phyloP scores from a whole-genome alignment of 2,113 vertebrate species.

The Centrocercus urophasianus region DNA sequence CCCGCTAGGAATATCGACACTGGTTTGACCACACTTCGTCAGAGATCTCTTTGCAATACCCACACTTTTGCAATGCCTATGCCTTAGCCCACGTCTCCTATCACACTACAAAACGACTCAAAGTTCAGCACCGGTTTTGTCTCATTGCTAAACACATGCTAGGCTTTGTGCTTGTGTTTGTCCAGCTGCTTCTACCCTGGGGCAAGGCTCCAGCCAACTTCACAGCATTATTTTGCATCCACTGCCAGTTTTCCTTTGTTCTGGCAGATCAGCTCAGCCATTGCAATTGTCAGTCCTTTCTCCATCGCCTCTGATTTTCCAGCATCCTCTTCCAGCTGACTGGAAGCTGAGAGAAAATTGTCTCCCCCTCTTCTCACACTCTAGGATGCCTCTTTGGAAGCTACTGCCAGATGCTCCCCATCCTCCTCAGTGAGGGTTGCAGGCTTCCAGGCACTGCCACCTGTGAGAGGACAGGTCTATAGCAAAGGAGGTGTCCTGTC shows the following conservation, averaged over 20 bases:
- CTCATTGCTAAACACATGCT: not conserved
- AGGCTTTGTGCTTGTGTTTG: not conserved
- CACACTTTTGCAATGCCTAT: not conserved
- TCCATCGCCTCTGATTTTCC: slow-evolving; percentile 34
- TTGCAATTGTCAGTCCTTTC: not conserved
- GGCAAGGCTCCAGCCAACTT: not conserved
- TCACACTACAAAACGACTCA: not conserved
- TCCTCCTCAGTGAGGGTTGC: not conserved
- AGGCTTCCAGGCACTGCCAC: not conserved
- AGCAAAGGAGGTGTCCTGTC: not conserved
- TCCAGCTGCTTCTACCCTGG: not conserved
- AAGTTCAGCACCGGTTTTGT: not conserved
- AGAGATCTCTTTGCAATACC: not conserved
- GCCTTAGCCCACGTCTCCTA: not conserved
- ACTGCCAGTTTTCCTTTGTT: not conserved
- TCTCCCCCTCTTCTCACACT: not conserved
- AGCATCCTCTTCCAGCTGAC: slow-evolving; percentile 2
- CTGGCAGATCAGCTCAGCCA: not conserved
- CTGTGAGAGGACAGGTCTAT: fast-evolving
- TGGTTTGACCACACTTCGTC: not conserved
- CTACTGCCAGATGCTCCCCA: not conserved
- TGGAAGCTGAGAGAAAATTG: not conserved
- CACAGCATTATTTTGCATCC: not conserved
- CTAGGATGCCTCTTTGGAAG: not conserved
- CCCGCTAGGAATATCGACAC: not conserved